phyloP scores from a whole-genome alignment of 53 echinoderm and acorn worm species.

The Henricia sp. region DNA sequence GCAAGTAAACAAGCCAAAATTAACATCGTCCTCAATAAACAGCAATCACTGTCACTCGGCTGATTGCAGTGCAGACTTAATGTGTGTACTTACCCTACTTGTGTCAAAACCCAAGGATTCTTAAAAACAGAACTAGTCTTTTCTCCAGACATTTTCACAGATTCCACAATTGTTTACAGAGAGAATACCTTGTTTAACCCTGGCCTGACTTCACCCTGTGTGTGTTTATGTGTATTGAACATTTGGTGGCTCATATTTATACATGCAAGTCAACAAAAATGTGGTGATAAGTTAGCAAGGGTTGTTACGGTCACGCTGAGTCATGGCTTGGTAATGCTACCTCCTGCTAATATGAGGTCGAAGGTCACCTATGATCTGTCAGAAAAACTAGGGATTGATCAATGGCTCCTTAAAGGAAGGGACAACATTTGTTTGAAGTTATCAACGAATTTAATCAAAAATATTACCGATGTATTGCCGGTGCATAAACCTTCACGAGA shows the following conservation, averaged over 20 bases:
- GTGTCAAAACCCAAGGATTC: slow-evolving; percentile 38
- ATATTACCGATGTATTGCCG: no score
- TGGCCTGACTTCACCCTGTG: not conserved
- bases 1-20: no score
- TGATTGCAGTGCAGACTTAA: no score
- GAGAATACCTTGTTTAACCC: not conserved
- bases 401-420: slow-evolving; percentile 1
- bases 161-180: not conserved
- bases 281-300: not conserved
- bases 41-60: no score
- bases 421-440: no score
- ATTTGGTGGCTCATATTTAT: not conserved
- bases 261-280: not conserved
- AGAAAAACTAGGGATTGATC: not conserved
- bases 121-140: not conserved
- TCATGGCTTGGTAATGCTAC: slow-evolving; percentile 35
- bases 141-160: slow-evolving; percentile 4
- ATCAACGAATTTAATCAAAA: no score
- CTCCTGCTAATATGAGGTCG: slow-evolving; percentile 21
- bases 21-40: no score
- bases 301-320: not conserved
- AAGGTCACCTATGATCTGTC: slow-evolving; percentile 15
- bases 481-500: no score
- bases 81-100: slow-evolving; percentile 46
- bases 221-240: not conserved